Evolutionary conservation across 2,113 vertebrate genomes (phyloP).

Genomic region (Dryoscopus gambensis): DNA sequence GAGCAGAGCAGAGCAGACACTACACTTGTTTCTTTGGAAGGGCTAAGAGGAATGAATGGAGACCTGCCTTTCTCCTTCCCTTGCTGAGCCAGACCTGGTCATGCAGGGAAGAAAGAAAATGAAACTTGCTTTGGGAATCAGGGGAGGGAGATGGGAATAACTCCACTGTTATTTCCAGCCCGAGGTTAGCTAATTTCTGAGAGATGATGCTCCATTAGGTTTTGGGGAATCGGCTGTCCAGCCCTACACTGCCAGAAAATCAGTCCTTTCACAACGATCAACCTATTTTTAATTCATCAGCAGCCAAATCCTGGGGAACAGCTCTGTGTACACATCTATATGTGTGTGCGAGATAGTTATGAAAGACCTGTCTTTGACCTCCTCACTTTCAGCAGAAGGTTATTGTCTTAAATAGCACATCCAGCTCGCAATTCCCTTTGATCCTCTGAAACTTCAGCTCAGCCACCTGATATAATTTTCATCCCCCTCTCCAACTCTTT

Average conservation of each 20-base stretch:
- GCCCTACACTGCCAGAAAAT: background rate
- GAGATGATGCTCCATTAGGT: fast-evolving
- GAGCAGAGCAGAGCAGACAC: background rate
- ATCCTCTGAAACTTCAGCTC: background rate
- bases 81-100: fast-evolving
- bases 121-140: background rate
- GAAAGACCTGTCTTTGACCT: slow-evolving; percentile 14
- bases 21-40: background rate
- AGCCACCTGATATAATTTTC: slow-evolving; percentile 36
- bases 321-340: background rate
- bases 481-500: background rate
- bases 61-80: background rate
- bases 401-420: slow-evolving; percentile 38
- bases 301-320: background rate
- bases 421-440: slow-evolving; percentile 29
- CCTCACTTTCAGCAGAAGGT: slow-evolving; percentile 38
- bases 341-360: background rate
- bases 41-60: background rate
- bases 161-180: background rate
- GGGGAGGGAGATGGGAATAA: background rate
- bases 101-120: background rate
- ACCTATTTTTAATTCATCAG: slow-evolving; percentile 26
- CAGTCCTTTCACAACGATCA: background rate
- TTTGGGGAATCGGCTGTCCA: background rate
- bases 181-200: background rate